Base-by-base conservation (phyloP, 2,888 invertebrate species). In the Sphaerolaimus hirsutus region DNA sequence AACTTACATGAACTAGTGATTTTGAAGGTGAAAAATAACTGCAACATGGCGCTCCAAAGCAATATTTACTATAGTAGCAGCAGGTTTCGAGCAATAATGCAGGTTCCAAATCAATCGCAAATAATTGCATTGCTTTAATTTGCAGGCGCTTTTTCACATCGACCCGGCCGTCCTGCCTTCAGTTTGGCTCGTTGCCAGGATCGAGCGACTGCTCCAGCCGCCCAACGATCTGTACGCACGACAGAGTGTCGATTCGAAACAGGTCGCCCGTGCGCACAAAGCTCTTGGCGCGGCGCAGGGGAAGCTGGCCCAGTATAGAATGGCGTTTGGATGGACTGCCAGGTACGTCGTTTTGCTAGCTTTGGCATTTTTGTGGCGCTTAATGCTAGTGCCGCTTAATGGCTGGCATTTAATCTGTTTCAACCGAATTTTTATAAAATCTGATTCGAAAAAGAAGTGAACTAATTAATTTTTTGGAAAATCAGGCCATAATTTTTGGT, bases 311-410 rank as follows among this genome's bases (percentile, higher is more conserved):
- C 69, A 77, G 57, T 86, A 84, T 63, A 74, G 82, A 51, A 89
- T 87, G 82, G 87, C 89, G 1, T 86, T 91, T 65, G 87, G 81
- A n/a, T 91, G 89, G 89, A 76, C 84, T 22, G 86, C 84, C 1
- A 60, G 61, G 66, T 67, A 51, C 50, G 41, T 50, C 21, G 47
- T 38, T 41, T 48, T 45, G 7, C 5, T 24, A 3, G 21, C 2
- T 36, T 37, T 47, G 37, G 46, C 43, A 29, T n/a, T n/a, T n/a
- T n/a, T n/a, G n/a, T n/a, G n/a, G n/a, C n/a, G n/a, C n/a, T n/a
- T n/a, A n/a, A n/a, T n/a, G n/a, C n/a, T n/a, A n/a, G n/a, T n/a
- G n/a, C n/a, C n/a, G n/a, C n/a, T n/a, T n/a, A n/a, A n/a, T n/a
- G n/a, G n/a, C n/a, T n/a, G n/a, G n/a, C n/a, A n/a, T n/a, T n/a